A percentile compares a stretch with the other conserved stretches of the same genome.
Conservation (phyloP, 2,113 vertebrate species). For the Rhodinocichla rosea region DNA sequence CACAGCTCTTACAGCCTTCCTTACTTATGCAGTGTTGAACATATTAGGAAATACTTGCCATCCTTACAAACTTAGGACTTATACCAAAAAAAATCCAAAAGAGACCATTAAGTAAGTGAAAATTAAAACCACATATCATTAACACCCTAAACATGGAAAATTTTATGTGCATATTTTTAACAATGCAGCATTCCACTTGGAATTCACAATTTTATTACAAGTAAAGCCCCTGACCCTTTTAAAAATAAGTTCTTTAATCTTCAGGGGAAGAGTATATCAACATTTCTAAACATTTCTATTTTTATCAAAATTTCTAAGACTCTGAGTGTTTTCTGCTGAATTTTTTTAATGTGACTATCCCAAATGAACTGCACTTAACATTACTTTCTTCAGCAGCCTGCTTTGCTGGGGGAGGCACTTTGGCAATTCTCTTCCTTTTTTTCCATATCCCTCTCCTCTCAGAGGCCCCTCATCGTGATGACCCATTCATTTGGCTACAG, state of each 20-base stretch:
- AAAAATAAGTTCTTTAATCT: conserved; percentile 30
- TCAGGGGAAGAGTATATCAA: not conserved
- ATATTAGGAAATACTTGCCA: not conserved
- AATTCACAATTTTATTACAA: not conserved
- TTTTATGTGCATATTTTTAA: not conserved
- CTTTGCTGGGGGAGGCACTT: conserved; percentile 45
- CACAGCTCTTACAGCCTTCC: not conserved
- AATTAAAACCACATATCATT: not conserved
- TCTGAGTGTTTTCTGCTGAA: not conserved
- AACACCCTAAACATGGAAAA: not conserved
- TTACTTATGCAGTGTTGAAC: not conserved
- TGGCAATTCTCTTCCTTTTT: conserved; percentile 8
- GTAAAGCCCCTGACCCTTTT: not conserved
- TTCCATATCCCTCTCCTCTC: conserved; percentile 31
- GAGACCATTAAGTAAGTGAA: not conserved
- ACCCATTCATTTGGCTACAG: conserved; percentile 31
- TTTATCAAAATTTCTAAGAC: not conserved
- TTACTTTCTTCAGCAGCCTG: not conserved
- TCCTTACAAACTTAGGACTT: not conserved
- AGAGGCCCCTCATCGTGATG: conserved; percentile 44
- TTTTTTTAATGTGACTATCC: not conserved
- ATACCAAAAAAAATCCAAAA: not conserved
- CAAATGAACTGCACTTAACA: conserved; percentile 21
- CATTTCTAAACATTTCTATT: not conserved
- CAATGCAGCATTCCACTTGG: not conserved